A percentile compares a stretch with the other conserved stretches of the same genome.
Evolutionary conservation across 2,888 invertebrate species (phyloP).

Genomic region (Xanthia icteritia): DNA sequence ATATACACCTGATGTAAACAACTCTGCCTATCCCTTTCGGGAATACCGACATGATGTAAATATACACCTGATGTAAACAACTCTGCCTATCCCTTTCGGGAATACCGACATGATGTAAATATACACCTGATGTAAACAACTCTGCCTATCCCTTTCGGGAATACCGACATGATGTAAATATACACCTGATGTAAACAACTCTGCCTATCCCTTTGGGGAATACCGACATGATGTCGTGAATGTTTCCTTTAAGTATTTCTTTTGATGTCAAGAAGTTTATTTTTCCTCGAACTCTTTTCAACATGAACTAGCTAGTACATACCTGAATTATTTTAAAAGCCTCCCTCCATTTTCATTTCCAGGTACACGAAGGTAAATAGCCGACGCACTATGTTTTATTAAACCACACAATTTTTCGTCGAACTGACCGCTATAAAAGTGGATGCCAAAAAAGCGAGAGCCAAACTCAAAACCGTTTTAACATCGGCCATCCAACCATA

Average conservation of each 20-base stretch:
- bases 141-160: too few relatives aligned
- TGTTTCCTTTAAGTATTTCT: neutral
- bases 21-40: too few relatives aligned
- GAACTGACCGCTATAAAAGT: conserved; percentile 27
- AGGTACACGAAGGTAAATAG: conserved; percentile 8
- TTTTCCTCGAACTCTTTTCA: neutral
- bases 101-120: too few relatives aligned
- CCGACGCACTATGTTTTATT: conserved; percentile 46
- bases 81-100: too few relatives aligned
- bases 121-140: too few relatives aligned
- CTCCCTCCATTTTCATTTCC: conserved; percentile 13
- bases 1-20: too few relatives aligned
- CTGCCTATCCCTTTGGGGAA: too few relatives aligned
- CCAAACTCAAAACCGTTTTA: conserved; percentile 16
- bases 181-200: too few relatives aligned
- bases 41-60: too few relatives aligned
- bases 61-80: too few relatives aligned
- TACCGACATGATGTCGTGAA: too few relatives aligned
- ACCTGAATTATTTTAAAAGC: conserved; percentile 32
- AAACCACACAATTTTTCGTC: conserved; percentile 30
- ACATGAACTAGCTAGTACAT: neutral
- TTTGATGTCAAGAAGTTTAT: neutral
- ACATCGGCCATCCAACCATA: neutral
- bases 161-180: too few relatives aligned
- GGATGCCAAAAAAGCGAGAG: neutral